Percentiles rank a stretch among this genome's conserved stretches.
Evolutionary conservation across 2,888 invertebrate genomes (phyloP).

Genomic region (Liposcelis brunnea): DNA sequence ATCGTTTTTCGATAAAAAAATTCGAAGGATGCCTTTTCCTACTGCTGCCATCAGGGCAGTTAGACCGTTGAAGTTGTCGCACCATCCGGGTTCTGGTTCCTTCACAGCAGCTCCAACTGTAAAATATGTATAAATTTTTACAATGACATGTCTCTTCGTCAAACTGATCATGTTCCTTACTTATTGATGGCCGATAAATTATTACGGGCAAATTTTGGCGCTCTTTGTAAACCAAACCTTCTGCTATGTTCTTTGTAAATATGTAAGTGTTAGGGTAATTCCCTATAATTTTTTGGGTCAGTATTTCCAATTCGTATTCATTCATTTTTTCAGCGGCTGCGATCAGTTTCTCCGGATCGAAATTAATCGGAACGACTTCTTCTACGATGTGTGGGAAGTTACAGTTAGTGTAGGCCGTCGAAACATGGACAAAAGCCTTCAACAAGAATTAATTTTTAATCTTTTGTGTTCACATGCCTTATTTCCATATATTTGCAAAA

Average conservation of each 20-base stretch:
- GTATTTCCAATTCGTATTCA: neutral
- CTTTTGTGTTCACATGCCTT: no score
- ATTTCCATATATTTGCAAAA: no score
- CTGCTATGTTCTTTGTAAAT: conserved; percentile 36
- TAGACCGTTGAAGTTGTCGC: no score
- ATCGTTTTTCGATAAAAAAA: no score
- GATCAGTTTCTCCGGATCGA: conserved; percentile 15
- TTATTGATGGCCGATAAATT: conserved; percentile 31
- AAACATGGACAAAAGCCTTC: conserved; percentile 30
- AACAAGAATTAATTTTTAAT: no score
- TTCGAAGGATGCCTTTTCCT: no score
- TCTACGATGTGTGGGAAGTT: conserved; percentile 31
- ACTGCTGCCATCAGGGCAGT: no score
- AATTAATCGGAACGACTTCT: conserved; percentile 26
- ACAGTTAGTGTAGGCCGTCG: conserved; percentile 38
- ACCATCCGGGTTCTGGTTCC: no score
- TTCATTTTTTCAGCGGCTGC: neutral
- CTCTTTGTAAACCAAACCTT: conserved; percentile 28
- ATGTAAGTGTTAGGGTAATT: conserved; percentile 38
- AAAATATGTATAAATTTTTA: no score
- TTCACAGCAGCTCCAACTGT: no score
- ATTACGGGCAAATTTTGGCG: conserved; percentile 22
- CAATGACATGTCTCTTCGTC: no score
- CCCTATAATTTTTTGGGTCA: conserved; percentile 12
- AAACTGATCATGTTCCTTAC: no score